Evolutionary conservation across 2,797 vertebrate genomes (phyloP).

Genomic region (Coregonus suidteri): DNA sequence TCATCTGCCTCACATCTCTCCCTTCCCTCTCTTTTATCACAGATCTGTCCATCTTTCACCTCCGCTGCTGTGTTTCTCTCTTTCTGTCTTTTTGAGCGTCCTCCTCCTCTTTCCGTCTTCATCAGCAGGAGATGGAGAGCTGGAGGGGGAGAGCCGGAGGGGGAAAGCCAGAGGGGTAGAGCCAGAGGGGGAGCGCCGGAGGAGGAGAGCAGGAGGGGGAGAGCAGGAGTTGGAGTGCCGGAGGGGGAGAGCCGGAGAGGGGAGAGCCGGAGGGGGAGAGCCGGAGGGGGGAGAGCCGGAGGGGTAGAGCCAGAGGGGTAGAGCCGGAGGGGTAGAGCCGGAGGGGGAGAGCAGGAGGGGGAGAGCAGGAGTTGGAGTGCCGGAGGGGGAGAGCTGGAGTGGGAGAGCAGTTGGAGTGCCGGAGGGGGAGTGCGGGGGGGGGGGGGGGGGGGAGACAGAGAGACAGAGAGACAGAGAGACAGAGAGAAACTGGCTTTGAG

Average conservation of each 20-base stretch:
- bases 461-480: slow-evolving; percentile 10
- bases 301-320: neutral
- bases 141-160: slow-evolving; percentile 9
- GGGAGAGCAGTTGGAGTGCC: slow-evolving; percentile 3
- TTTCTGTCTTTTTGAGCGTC: slow-evolving; percentile 12
- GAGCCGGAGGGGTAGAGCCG: slow-evolving; percentile 26
- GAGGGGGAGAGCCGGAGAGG: too few species aligned
- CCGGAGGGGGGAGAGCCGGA: slow-evolving; percentile 4
- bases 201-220: slow-evolving; percentile 44
- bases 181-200: slow-evolving; percentile 7
- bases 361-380: slow-evolving; percentile 43
- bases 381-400: slow-evolving; percentile 2
- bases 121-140: slow-evolving; percentile 47
- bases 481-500: neutral
- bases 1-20: slow-evolving; percentile 38
- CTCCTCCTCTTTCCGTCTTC: slow-evolving; percentile 45
- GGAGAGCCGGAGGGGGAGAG: slow-evolving; percentile 40
- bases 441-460: too few species aligned
- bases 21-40: slow-evolving; percentile 18
- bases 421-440: neutral
- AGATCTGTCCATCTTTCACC: slow-evolving; percentile 3
- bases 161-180: slow-evolving; percentile 15
- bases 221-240: slow-evolving; percentile 2
- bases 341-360: slow-evolving; percentile 25
- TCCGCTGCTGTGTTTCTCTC: neutral